phyloP scores from a whole-genome alignment of 2,888 invertebrate genomes.

The Thereva unica region DNA sequence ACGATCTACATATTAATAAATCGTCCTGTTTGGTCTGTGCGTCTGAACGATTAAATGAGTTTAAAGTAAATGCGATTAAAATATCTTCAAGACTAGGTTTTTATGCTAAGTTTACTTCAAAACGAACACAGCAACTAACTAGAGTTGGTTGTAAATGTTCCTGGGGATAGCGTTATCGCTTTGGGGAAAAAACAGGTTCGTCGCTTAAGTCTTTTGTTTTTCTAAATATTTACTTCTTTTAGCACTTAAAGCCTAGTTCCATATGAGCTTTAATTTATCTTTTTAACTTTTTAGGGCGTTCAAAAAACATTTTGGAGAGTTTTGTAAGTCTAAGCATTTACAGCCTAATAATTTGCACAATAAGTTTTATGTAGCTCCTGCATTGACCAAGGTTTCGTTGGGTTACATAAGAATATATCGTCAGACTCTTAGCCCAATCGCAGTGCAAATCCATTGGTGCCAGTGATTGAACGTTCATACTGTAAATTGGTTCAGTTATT shows the following conservation, averaged over 20 bases:
- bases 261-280: background rate
- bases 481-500: no score
- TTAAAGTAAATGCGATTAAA: conserved; percentile 34
- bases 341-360: no score
- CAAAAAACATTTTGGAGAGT: no score
- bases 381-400: no score
- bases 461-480: no score
- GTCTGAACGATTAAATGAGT: conserved; percentile 24
- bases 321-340: no score
- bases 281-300: background rate
- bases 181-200: conserved; percentile 1
- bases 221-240: background rate
- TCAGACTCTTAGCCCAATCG: no score
- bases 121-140: background rate
- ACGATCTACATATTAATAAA: conserved; percentile 44
- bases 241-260: background rate
- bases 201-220: background rate
- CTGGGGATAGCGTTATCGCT: no score
- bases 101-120: background rate
- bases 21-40: conserved; percentile 34
- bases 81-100: conserved; percentile 3
- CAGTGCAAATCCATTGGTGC: no score
- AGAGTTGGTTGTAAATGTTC: no score
- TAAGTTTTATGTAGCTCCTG: no score
- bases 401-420: no score